Base-by-base conservation (phyloP, 2,113 vertebrate species). In the Charadrius vociferus region DNA sequence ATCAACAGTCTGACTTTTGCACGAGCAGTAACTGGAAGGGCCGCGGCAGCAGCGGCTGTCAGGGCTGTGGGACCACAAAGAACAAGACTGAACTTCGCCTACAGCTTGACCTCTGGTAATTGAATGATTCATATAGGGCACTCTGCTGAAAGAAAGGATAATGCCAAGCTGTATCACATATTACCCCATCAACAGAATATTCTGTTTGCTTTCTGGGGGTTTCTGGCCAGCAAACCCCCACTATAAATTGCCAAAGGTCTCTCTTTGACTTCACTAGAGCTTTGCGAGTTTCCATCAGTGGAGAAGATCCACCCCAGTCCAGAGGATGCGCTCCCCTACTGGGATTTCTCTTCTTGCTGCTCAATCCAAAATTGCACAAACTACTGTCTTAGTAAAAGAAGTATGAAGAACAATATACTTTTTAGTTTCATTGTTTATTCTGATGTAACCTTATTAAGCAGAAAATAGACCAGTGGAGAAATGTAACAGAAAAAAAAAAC, bases 111-210 rank as follows among this genome's bases (percentile, higher is more conserved):
- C 61, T 74, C 63, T 50, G 34, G 34, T 34, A 29, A 61, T 1
- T 8, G 73, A 83, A 24, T 4, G 22, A 79, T 53, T 78, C 6
- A 36, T 10, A 23, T 1, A 63, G 52, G 34, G 43, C 53, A 21
- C n/a, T 37, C 43, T 55, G 80, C 74, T 67, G 50, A 73, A 81
- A 62, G 32, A 61, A 81, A 58, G 55, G 45, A 41, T 18, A 84
- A 39, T 0, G 6, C 10, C 67, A 85, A 68, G 27, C 21, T 0
- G 0, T 14, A 68, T 45, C 34, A 37, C 3, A 12, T 6, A 49
- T 45, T 41, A 86, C 13, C 32, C n/a, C 45, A 82, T 50, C 45
- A 79, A 26, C 32, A 94, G 66, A 95, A 73, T 39, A 94, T 27
- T 65, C 26, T 3, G 10, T 45, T 65, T 59, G 58, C 55, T 50